phyloP scores from a whole-genome alignment of 30 jellyfish, hydroid and myxozoan genomes.

The Sanderia malayensis region DNA sequence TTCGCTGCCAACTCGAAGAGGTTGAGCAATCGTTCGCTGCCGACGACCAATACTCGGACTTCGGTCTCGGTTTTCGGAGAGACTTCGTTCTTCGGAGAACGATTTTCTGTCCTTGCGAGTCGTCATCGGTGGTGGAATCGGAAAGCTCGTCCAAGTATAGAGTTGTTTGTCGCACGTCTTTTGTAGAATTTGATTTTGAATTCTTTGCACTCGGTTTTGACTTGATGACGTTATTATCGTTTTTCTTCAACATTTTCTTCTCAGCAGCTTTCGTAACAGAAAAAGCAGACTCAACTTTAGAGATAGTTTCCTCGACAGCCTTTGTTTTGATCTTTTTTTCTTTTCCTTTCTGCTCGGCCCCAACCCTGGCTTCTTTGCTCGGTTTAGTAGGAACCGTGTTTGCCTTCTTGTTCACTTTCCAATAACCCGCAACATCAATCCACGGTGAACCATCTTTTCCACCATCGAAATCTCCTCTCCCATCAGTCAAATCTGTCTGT shows the following conservation, averaged over 20 bases:
- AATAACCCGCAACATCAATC: slow-evolving; percentile 54
- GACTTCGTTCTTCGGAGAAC: slow-evolving; percentile 43
- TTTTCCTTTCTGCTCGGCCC: neutral
- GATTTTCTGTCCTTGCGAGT: slow-evolving; percentile 1
- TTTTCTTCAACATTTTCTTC: neutral
- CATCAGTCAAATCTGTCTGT: neutral
- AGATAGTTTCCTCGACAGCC: slow-evolving; percentile 27
- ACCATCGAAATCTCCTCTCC: neutral
- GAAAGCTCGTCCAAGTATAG: slow-evolving; percentile 59
- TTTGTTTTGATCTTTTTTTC: neutral
- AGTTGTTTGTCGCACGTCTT: slow-evolving; percentile 17
- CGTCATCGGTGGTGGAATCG: slow-evolving; percentile 47
- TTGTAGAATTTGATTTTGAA: neutral
- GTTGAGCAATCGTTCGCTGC: slow-evolving; percentile 1
- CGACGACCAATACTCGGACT: slow-evolving; percentile 37
- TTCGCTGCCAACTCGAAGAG: neutral
- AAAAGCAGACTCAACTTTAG: slow-evolving; percentile 51
- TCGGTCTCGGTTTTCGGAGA: slow-evolving; percentile 55
- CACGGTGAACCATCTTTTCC: slow-evolving; percentile 29
- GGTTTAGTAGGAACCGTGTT: slow-evolving; percentile 6
- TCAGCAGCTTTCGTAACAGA: slow-evolving; percentile 6
- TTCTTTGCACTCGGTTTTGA: neutral
- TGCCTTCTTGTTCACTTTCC: slow-evolving; percentile 1
- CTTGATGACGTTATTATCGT: neutral
- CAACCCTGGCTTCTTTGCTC: too few species aligned